Evolutionary conservation across 1,140 invertebrate genomes (phyloP), one percentile per base, ranked within the genome.

Genomic region (Mesaphorura yosii): DNA sequence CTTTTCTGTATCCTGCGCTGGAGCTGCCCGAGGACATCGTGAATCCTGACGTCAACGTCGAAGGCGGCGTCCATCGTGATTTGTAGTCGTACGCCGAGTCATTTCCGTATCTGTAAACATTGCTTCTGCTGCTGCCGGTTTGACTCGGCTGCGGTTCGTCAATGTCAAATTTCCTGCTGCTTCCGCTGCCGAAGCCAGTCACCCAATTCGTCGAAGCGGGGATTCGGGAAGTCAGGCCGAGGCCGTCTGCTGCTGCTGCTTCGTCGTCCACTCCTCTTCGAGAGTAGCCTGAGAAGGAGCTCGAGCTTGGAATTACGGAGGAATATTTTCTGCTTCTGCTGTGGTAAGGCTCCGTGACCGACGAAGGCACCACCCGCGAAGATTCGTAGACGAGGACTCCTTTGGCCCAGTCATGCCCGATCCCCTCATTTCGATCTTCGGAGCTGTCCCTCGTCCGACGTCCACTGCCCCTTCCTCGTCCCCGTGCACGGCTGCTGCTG

Each of bases 371-470:
- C 10, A n/a, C n/a, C n/a, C n/a, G 5, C 5, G 40, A 45, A 17
- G 55, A 57, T 26, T 57, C 55, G 48, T 51, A 57, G 28, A 57
- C 44, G 17, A 57, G 46, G 22, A 57, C 39, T 2, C 55, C 55
- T 29, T 57, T 57, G 28, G 41, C 34, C 55, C 55, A 57, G 22
- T 45, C 25, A 17, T 45, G 37, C 26, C 46, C 34, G 4, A 28
- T 10, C 10, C 31, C 31, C 31, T 34, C 20, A 41, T 51, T 46
- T 10, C 42, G 40, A 25, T 23, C 44, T n/a, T 25, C 48, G 15
- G 27, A 26, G n/a, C 31, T 10, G 22, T 17, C 28, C 44, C 49
- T 6, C 31, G 44, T 51, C 44, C 48, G 26, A 50, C 48, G 41
- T 55, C 53, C 23, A 29, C 39, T 29, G 38, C 48, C 1, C 34